These are phyloP conservation scores for Rhinichthys osculus DNA, from an alignment of 2,797 vertebrate species.

Conservation along the genomic window DNA sequence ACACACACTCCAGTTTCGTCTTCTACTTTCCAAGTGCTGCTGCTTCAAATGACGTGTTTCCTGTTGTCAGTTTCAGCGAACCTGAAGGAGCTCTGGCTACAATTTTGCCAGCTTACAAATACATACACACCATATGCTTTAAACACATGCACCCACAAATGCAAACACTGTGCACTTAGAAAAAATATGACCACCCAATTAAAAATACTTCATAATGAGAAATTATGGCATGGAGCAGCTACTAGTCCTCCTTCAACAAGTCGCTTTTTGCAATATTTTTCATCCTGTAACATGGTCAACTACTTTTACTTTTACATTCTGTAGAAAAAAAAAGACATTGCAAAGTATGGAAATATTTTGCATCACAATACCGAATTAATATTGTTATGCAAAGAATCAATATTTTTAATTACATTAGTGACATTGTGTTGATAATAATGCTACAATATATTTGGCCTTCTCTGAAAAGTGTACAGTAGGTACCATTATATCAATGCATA, in stretches of 20 bases:
- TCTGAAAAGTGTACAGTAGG: too few species aligned
- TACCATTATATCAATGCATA: too few species aligned
- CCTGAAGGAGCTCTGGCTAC: constrained; percentile 51
- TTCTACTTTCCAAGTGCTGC: constrained; percentile 26
- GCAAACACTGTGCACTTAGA: constrained; percentile 30
- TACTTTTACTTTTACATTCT: neutral
- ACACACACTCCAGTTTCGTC: constrained; percentile 20
- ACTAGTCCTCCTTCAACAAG: neutral
- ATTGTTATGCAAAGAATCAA: neutral
- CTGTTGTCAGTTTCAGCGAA: constrained; percentile 25
- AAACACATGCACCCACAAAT: constrained; percentile 10
- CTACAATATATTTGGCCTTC: too few species aligned
- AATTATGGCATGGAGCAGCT: constrained; percentile 7
- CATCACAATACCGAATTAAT: neutral
- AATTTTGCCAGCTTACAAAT: constrained; percentile 9
- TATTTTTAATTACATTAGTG: too few species aligned
- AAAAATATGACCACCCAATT: constrained; percentile 30
- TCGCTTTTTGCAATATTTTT: neutral
- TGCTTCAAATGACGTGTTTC: constrained; percentile 51
- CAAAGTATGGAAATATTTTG: neutral
- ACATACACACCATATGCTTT: constrained; percentile 28
- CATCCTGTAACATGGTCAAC: neutral
- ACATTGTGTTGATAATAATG: too few species aligned
- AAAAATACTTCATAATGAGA: constrained; percentile 22
- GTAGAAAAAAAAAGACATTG: neutral